Evolutionary conservation across 2,113 vertebrate genomes (phyloP), one percentile per base, ranked within the genome.

Genomic region (Lepus europaeus): DNA sequence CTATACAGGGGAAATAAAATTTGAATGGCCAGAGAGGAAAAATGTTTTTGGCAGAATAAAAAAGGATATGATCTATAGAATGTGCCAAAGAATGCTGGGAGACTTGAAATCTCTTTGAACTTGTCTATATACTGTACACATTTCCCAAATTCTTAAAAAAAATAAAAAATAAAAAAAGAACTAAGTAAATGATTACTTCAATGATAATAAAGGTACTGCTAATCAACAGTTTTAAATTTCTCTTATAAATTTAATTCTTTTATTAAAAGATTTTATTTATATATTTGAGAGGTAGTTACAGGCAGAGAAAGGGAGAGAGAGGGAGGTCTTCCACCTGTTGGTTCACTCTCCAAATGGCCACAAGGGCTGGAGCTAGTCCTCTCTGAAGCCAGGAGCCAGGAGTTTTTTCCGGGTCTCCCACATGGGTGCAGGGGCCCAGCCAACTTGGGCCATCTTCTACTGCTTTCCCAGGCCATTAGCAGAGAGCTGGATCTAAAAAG

Each of bases 21-120:
- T 72, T 90, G 45, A 96, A 31, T 8, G 76, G 74, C 33, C 10
- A 95, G 33, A 76, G 23, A 82, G 22, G 90, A 69, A 63, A 84
- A 77, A 78, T 36, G 53, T 74, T 93, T 93, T 85, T 90, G 78
- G 22, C 79, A 95, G 20, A 94, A 93, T 81, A 69, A 76, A 96
- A 94, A 78, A 73, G 79, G 27, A 95, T 66, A 85, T 85, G 66
- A 51, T 87, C 77, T 89, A 90, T 29, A 87, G 27, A 76, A 84
- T 81, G 25, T 81, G 20, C 93, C 73, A 95, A 89, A 87, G 77
- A 51, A 91, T 85, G 66, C 69, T 93, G 64, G 73, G 74, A 86
- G 82, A 90, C 0, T 19, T 72, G 51, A 88, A 61, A 79, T 85
- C 27, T n/a, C 63, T 87, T 61, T 89, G 51, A 82, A 87, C 39